Conservation (phyloP, 2,797 vertebrate species). For the Atherinosoma microstoma region DNA sequence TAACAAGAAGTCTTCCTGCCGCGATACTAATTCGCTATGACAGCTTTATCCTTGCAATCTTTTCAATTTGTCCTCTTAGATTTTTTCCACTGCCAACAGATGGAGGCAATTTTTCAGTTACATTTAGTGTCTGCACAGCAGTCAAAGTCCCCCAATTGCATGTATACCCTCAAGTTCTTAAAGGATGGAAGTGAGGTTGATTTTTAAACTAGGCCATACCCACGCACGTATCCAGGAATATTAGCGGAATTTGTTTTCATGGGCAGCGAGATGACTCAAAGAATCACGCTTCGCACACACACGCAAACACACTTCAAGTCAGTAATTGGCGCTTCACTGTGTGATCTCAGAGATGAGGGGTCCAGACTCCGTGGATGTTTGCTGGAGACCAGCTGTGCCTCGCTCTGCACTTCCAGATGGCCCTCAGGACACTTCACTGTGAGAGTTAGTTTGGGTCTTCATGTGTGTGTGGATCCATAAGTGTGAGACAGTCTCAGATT, state of each 20-base stretch:
- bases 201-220: slow-evolving; percentile 38
- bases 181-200: slow-evolving; percentile 31
- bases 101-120: slow-evolving; percentile 74
- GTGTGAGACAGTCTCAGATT: slow-evolving; percentile 66
- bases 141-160: slow-evolving; percentile 27
- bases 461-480: slow-evolving; percentile 18
- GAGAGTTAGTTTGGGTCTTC: slow-evolving; percentile 28
- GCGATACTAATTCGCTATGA: slow-evolving; percentile 72
- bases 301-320: slow-evolving; percentile 20
- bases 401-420: slow-evolving; percentile 71
- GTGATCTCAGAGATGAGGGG: slow-evolving; percentile 64
- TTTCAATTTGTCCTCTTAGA: slow-evolving; percentile 77
- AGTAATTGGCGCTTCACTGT: slow-evolving; percentile 50
- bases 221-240: slow-evolving; percentile 21
- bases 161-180: slow-evolving; percentile 18
- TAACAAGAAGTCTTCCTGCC: slow-evolving; percentile 67
- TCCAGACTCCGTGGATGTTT: slow-evolving; percentile 53
- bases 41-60: slow-evolving; percentile 79
- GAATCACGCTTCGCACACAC: slow-evolving; percentile 5
- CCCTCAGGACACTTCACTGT: slow-evolving; percentile 61
- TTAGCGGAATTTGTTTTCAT: slow-evolving; percentile 34
- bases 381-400: slow-evolving; percentile 75
- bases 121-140: slow-evolving; percentile 58
- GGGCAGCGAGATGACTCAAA: slow-evolving; percentile 17
- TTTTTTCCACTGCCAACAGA: slow-evolving; percentile 70